Conservation (phyloP, 2,113 vertebrate species). For the Scartelaos histophorus region DNA sequence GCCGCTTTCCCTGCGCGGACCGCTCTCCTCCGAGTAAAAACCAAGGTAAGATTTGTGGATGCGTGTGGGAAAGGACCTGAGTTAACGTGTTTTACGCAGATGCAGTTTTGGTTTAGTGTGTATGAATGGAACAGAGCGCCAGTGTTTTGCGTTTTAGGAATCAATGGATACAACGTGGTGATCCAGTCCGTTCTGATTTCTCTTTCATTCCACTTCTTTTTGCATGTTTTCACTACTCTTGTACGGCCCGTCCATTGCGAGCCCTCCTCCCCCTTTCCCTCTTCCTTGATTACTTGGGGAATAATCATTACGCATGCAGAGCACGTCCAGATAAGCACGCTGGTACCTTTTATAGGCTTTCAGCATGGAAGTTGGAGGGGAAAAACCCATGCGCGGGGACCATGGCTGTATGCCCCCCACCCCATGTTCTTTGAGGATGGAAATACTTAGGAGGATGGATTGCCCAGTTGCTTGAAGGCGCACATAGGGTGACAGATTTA, state of each 20-base stretch:
- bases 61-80: background rate
- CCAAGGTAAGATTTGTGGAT: conserved; percentile 55
- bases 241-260: background rate
- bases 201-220: background rate
- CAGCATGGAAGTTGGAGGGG: conserved; percentile 48
- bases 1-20: conserved; percentile 20
- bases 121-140: conserved; percentile 19
- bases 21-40: conserved; percentile 25
- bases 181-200: conserved; percentile 20
- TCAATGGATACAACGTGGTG: conserved; percentile 49
- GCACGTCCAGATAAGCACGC: conserved; percentile 55
- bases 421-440: conserved; percentile 5
- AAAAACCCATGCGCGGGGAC: conserved; percentile 42
- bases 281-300: conserved; percentile 25
- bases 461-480: conserved; percentile 1
- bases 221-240: background rate
- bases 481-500: conserved; percentile 23
- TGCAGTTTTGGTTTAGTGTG: background rate
- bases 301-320: conserved; percentile 55
- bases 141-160: conserved; percentile 26
- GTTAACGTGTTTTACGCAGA: conserved; percentile 8
- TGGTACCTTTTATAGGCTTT: conserved; percentile 44
- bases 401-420: background rate
- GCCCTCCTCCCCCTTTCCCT: conserved; percentile 1
- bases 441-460: conserved; percentile 11